These are phyloP conservation scores for Electrophaes corylata DNA, from an alignment of 2,888 invertebrate genomes.

Conservation along the genomic window DNA sequence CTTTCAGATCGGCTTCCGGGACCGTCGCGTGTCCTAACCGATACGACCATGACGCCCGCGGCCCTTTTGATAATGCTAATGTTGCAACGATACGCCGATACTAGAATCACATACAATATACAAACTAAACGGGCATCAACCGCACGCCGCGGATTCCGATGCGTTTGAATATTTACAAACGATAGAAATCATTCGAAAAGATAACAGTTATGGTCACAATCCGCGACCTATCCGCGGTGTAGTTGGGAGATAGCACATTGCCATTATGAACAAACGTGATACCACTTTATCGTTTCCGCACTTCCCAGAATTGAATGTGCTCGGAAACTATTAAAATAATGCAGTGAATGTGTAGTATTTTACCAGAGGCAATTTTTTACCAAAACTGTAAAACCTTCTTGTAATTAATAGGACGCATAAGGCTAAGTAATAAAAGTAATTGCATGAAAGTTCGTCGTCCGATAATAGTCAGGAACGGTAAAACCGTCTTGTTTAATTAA, in stretches of 20 bases:
- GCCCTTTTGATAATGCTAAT: constrained; percentile 82
- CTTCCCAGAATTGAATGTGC: constrained; percentile 49
- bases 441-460: background rate
- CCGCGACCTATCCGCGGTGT: constrained; percentile 47
- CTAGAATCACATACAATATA: constrained; percentile 70
- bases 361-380: background rate
- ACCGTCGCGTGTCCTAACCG: constrained; percentile 73
- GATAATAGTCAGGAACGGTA: constrained; percentile 12
- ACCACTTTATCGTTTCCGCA: constrained; percentile 35
- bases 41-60: constrained; percentile 78
- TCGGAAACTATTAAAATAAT: constrained; percentile 18
- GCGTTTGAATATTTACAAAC: constrained; percentile 59
- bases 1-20: constrained; percentile 76
- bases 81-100: constrained; percentile 73
- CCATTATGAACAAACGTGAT: constrained; percentile 30
- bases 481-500: constrained; percentile 57
- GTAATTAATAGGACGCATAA: no score
- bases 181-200: constrained; percentile 58
- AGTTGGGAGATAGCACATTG: constrained; percentile 33
- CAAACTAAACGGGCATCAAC: constrained; percentile 72
- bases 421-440: background rate
- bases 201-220: constrained; percentile 63
- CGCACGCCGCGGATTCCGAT: constrained; percentile 59
- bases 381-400: no score
- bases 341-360: constrained; percentile 2